A percentile compares a stretch with the other conserved stretches of the same genome.
These are phyloP conservation scores for Caenorhabditis sulstoni DNA, from an alignment of 2,888 invertebrate species.

Conservation along the genomic window DNA sequence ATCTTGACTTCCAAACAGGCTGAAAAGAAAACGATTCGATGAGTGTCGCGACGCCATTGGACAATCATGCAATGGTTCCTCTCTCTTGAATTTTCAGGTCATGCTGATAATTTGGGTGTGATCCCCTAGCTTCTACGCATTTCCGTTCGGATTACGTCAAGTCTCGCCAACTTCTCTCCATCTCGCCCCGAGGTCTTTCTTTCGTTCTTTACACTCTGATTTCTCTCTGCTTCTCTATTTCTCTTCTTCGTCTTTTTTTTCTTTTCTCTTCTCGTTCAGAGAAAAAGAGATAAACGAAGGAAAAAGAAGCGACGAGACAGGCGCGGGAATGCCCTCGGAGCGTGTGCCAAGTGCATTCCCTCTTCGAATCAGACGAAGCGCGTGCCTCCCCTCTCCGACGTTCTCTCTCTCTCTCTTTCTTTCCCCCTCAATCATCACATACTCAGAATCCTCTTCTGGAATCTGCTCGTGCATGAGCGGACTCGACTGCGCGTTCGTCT, in stretches of 20 bases:
- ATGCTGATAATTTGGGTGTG: not conserved
- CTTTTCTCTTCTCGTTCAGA: constrained; percentile 2
- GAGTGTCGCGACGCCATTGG: too few relatives aligned
- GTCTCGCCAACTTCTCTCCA: too few relatives aligned
- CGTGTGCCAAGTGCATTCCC: constrained; percentile 41
- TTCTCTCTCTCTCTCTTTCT: not conserved
- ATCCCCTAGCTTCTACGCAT: too few relatives aligned
- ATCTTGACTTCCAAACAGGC: constrained; percentile 68
- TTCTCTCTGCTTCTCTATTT: too few relatives aligned
- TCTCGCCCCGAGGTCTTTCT: constrained; percentile 7
- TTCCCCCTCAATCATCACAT: constrained; percentile 3
- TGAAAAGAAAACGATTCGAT: constrained; percentile 34
- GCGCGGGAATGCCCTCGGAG: constrained; percentile 19
- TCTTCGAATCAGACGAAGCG: constrained; percentile 7
- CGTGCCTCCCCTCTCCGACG: too few relatives aligned
- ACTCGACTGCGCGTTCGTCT: constrained; percentile 59
- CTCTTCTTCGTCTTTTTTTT: constrained; percentile 10
- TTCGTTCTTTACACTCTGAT: not conserved
- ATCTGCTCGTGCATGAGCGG: constrained; percentile 77
- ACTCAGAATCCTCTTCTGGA: constrained; percentile 75
- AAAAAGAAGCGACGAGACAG: constrained; percentile 1
- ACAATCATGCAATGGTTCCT: too few relatives aligned
- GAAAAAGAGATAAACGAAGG: constrained; percentile 8
- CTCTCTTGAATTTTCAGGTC: too few relatives aligned
- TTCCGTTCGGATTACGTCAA: too few relatives aligned